phyloP scores from a whole-genome alignment of 2,797 vertebrate species.

The Tarsius wallacei region DNA sequence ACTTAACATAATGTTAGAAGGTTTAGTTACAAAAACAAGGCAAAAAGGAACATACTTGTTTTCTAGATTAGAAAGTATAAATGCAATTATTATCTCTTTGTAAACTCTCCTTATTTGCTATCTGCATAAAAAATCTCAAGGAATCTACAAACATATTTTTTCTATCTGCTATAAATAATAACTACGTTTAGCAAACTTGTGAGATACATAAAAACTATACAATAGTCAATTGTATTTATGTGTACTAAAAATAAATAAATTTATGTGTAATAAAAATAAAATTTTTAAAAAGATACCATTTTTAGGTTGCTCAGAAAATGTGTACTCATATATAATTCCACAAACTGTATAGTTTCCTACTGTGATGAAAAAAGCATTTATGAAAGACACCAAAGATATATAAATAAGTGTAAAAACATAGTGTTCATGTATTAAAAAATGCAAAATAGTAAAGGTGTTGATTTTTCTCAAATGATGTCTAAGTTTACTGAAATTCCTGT shows the following conservation, averaged over 20 bases:
- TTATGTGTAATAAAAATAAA: background rate
- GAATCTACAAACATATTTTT: background rate
- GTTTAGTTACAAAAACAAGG: background rate
- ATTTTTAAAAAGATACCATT: background rate
- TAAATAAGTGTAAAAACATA: background rate
- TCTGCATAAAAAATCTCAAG: background rate
- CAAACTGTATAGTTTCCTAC: background rate
- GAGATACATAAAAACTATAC: background rate
- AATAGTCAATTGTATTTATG: background rate
- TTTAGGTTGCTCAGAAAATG: background rate
- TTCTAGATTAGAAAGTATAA: background rate
- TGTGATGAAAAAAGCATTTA: background rate
- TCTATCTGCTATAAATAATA: background rate
- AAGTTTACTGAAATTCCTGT: background rate
- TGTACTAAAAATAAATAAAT: background rate
- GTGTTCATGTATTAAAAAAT: background rate
- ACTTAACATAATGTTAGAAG: background rate
- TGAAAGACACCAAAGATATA: background rate
- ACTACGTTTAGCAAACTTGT: background rate
- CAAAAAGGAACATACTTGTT: background rate
- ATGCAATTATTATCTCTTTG: background rate
- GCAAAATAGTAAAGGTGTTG: background rate
- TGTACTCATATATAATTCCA: background rate
- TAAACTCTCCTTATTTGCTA: background rate
- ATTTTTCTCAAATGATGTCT: background rate